These are phyloP conservation scores for Tychaedon coryphoeus DNA, from an alignment of 2,113 vertebrate genomes.

Conservation along the genomic window DNA sequence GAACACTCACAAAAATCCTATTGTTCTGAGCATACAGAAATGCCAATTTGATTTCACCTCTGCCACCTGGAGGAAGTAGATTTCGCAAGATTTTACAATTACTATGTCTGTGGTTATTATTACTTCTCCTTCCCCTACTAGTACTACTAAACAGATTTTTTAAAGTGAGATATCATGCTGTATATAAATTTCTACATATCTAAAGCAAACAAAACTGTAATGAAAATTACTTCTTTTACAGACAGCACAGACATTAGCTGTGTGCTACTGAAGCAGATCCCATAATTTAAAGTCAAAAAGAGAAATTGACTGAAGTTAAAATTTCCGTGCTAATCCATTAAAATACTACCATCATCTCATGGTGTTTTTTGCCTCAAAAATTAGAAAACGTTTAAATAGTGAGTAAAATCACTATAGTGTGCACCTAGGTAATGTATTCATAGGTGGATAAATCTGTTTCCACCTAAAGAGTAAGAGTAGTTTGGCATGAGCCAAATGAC, in stretches of 20 bases:
- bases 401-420: background rate
- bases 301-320: background rate
- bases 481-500: background rate
- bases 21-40: background rate
- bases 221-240: background rate
- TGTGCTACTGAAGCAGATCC: background rate
- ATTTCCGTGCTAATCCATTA: background rate
- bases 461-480: background rate
- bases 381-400: background rate
- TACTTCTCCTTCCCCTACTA: background rate
- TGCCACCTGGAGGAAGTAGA: background rate
- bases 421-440: background rate
- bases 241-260: background rate
- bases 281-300: background rate
- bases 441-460: background rate
- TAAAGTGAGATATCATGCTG: background rate
- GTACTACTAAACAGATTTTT: background rate
- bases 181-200: background rate
- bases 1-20: background rate
- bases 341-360: background rate
- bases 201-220: background rate
- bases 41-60: background rate
- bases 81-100: background rate
- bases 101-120: background rate
- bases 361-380: constrained; percentile 20